Evolutionary conservation across 2,888 invertebrate genomes (phyloP), one percentile per base, ranked within the genome.

Genomic region (Lasioglossum zephyrum): DNA sequence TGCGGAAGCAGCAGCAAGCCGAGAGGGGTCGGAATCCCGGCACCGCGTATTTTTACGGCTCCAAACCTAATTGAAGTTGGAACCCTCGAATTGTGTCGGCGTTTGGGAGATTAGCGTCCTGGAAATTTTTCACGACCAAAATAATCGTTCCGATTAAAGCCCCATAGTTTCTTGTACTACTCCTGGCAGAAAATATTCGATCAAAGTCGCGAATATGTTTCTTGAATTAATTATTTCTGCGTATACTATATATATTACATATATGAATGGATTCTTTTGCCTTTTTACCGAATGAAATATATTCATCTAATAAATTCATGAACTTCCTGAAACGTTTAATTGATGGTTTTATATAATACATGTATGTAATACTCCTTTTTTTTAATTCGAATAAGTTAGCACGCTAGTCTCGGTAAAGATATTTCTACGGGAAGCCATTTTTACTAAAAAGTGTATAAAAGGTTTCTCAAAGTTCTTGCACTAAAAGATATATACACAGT

Each of bases 41-140:
- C 31, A n/a, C 39, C n/a, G 66, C 84, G 86, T 88, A 89, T 92
- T 92, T 92, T 91, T 91, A 91, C 89, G 87, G 79, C 88, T 77
- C 83, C 91, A 92, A 93, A 92, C 90, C 92, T 93, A 93, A 93
- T 93, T 93, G 93, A 91, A 92, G 89, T 79, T 77, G 83, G 85
- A 79, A 74, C 84, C 87, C 85, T 88, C 69, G 81, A 88, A 91
- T 85, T 87, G 90, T 84, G 84, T 82, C 80, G 86, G 73, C 73
- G 69, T 84, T 84, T 77, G 69, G 31, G 73, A 84, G 84, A 91
- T 90, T 90, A 89, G 86, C 82, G 73, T 72, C 80, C 78, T 31
- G 75, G 76, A 78, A 82, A 82, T 85, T 87, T 81, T 84, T 66
- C 70, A 79, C 70, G 53, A 72, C 41, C 22, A 75, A 86, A 87